Evolutionary conservation across 1,140 invertebrate genomes (phyloP), one percentile per base, ranked within the genome.

Genomic region (Bombus picipes): DNA sequence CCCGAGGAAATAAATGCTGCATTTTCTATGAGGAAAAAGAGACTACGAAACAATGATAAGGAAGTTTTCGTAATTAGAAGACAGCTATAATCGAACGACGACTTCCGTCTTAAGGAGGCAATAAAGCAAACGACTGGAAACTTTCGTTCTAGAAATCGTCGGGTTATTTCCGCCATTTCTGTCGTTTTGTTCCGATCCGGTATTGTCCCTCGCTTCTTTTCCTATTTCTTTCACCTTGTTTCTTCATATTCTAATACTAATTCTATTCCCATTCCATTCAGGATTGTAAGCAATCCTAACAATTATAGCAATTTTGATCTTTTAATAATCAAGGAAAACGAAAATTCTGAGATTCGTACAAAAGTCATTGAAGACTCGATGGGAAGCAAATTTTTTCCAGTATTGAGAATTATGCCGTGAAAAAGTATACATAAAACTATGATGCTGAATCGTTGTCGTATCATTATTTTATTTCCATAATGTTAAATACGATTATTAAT

Each of bases 121-220:
- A 83, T 83, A 77, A 83, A 77, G 43, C 81, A 83, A 77, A 77
- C 47, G 62, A 68, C 43, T 70, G 81, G 81, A 83, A 83, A 77
- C 65, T 68, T 83, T 77, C 47, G 3, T 68, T 41, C 81, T 68
- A 12, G 71, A 65, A 82, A 43, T 75, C 80, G 57, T 37, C 41
- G 32, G n/a, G 47, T 47, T 83, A 68, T 83, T 76, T 68, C 71
- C 43, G 18, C 28, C 32, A n/a, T 22, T 41, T 28, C 3, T 28
- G 28, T 62, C 43, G 73, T 83, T 77, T 83, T 39, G 1, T 57
- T 68, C 66, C 72, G 32, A 70, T 68, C 57, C 22, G 43, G 41
- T 57, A 75, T 83, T 83, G 47, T 59, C 12, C 34, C 41, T 28
- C 41, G 15, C 25, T 28, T 22, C 25, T 28, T 22, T 37, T 37